Evolutionary conservation across 53 echinoderm and acorn worm genomes (phyloP).

Genomic region (Zoroaster sp.): DNA sequence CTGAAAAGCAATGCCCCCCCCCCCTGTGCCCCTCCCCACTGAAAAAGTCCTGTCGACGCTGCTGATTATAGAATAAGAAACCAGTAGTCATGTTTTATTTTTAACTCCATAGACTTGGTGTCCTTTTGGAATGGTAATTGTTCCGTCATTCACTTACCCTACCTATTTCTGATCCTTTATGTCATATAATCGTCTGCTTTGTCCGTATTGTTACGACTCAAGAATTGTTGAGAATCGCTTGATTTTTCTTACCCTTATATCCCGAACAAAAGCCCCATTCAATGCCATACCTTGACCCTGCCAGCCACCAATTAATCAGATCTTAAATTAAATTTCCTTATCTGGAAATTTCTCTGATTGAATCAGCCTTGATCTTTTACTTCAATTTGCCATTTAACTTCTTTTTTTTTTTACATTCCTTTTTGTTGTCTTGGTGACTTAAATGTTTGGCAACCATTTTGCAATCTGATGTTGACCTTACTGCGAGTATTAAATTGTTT

Average conservation of each 20-base stretch:
- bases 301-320: neutral
- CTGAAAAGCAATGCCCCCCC: too few species aligned
- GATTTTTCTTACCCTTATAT: neutral
- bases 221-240: neutral
- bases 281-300: conserved; percentile 30
- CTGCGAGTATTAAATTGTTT: too few species aligned
- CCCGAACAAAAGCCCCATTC: conserved; percentile 18
- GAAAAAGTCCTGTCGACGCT: too few species aligned
- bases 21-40: too few species aligned
- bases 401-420: neutral
- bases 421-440: too few species aligned
- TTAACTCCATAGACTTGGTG: neutral
- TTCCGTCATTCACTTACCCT: neutral
- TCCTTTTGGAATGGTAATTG: neutral
- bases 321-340: conserved; percentile 25
- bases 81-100: neutral
- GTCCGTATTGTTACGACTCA: neutral
- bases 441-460: too few species aligned
- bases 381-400: neutral
- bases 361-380: conserved; percentile 9
- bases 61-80: neutral
- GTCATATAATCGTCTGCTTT: neutral
- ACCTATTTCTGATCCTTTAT: neutral
- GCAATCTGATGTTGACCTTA: too few species aligned
- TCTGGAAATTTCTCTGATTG: conserved; percentile 7